Conservation (phyloP, 2,888 invertebrate species). For the Stenodema calcarata region DNA sequence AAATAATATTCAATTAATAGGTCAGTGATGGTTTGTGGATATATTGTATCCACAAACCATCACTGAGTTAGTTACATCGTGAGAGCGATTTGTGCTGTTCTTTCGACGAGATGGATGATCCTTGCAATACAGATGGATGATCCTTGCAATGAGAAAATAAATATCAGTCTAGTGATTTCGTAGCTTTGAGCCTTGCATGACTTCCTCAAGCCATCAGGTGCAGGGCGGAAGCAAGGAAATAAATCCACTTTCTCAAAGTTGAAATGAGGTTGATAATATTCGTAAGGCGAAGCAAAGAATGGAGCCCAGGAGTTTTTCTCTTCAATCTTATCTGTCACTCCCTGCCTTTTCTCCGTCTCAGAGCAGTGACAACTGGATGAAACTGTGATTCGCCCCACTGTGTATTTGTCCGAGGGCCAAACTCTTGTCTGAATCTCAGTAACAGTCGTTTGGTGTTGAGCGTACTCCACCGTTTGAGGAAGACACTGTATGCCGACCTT, state of each 20-base stretch:
- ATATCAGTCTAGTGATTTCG: no score
- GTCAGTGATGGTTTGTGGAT: no score
- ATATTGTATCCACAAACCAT: no score
- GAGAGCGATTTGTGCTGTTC: no score
- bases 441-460: not conserved
- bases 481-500: no score
- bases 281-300: not conserved
- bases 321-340: constrained; percentile 15
- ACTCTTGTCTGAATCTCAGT: not conserved
- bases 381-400: not conserved
- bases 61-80: no score
- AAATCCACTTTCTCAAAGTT: not conserved
- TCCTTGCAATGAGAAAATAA: no score
- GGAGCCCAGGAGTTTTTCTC: not conserved
- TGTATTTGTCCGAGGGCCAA: not conserved
- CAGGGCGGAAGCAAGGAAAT: not conserved
- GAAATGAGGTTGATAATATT: constrained; percentile 12
- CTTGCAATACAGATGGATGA: no score
- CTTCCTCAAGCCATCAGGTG: not conserved
- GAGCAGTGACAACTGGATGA: constrained; percentile 1
- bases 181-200: no score
- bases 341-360: not conserved
- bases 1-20: no score
- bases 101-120: no score
- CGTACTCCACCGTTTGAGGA: no score